Conservation (phyloP, 2,113 vertebrate species). For the Macroglossus sobrinus region DNA sequence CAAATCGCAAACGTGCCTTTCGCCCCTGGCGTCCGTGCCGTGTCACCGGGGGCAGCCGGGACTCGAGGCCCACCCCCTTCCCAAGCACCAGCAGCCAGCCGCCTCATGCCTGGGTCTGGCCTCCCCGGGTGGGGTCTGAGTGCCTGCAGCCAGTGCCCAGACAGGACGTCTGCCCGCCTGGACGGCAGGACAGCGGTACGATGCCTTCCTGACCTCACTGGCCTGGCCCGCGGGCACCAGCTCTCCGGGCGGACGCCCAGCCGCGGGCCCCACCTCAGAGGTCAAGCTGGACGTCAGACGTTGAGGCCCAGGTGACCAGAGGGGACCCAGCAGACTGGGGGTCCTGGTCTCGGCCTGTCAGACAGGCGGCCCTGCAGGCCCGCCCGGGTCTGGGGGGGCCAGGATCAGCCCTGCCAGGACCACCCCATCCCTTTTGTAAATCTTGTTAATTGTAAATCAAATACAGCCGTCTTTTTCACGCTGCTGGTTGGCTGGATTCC, state of each 20-base stretch:
- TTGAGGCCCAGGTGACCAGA: conserved; percentile 34
- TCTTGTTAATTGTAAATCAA: conserved; percentile 85
- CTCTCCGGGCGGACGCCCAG: neutral
- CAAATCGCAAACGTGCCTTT: conserved; percentile 71
- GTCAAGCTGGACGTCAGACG: conserved; percentile 65
- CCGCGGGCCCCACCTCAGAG: conserved; percentile 46
- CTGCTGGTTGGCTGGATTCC: conserved; percentile 14
- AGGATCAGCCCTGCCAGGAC: neutral
- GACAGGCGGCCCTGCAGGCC: conserved; percentile 38
- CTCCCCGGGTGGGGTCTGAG: neutral
- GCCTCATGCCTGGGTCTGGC: neutral
- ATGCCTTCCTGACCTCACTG: conserved; percentile 60
- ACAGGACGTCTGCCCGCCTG: neutral
- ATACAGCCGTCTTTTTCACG: conserved; percentile 83
- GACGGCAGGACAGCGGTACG: conserved; percentile 46
- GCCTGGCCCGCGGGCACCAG: neutral
- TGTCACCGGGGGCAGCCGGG: neutral
- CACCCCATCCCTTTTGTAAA: conserved; percentile 79
- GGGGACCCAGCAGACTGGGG: neutral
- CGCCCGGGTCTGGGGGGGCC: neutral
- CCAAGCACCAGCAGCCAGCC: conserved; percentile 58
- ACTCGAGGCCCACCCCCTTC: neutral
- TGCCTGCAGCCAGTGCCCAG: neutral
- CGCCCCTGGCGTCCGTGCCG: neutral
- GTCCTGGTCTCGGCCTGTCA: conserved; percentile 43